Evolutionary conservation across 2,113 vertebrate genomes (phyloP).

Genomic region (Poeciliopsis occidentalis): DNA sequence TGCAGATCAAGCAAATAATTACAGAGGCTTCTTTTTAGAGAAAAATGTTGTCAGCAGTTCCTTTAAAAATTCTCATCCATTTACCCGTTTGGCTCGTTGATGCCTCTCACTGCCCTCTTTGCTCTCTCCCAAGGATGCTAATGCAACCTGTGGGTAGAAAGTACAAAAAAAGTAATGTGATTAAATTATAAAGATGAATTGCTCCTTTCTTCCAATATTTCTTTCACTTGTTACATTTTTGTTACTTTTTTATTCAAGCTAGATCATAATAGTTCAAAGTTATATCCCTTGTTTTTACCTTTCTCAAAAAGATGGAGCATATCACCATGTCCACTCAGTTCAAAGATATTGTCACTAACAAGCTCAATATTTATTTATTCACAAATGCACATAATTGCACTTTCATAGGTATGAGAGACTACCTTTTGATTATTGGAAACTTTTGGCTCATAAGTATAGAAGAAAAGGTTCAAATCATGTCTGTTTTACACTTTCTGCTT

Average conservation of each 20-base stretch:
- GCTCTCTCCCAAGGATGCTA: conserved; percentile 22
- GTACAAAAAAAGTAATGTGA: background rate
- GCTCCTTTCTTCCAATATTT: background rate
- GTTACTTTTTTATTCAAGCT: background rate
- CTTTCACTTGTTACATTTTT: background rate
- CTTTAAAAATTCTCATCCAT: background rate
- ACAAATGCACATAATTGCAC: no score
- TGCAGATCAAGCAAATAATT: background rate
- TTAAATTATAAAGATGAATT: background rate
- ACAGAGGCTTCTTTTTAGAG: background rate
- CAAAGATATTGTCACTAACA: no score
- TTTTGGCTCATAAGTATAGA: no score
- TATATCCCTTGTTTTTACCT: background rate
- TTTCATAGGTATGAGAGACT: no score
- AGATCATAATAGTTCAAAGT: background rate
- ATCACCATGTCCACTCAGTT: no score
- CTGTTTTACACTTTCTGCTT: no score
- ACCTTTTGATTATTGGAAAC: no score
- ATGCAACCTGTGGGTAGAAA: conserved; percentile 39
- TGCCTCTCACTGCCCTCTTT: background rate
- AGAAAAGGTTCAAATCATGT: no score
- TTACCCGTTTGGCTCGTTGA: conserved; percentile 60
- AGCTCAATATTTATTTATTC: no score
- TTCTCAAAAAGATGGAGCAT: background rate
- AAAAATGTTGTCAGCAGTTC: background rate